Evolutionary conservation across 2,113 vertebrate species (phyloP).

Genomic region (Leuciscus idus): DNA sequence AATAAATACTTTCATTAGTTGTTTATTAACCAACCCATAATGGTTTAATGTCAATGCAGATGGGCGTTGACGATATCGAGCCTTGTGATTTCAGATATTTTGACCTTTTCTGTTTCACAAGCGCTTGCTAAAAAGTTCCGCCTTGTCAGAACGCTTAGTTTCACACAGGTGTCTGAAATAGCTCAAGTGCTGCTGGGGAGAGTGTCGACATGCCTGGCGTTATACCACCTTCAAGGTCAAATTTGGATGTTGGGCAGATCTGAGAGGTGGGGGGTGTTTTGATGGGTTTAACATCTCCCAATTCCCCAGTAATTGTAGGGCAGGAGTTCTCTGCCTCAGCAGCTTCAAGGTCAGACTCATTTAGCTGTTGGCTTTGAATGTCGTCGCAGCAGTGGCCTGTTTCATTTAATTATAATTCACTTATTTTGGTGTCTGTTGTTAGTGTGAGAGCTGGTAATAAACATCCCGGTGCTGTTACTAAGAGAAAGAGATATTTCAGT

Average conservation of each 20-base stretch:
- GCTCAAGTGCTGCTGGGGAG: neutral
- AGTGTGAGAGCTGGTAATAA: constrained; percentile 50
- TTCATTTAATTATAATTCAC: constrained; percentile 47
- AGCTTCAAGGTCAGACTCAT: constrained; percentile 56
- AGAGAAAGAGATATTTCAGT: constrained; percentile 55
- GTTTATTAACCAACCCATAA: neutral
- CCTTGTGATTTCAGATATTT: neutral
- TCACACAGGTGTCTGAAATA: constrained; percentile 19
- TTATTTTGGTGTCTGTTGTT: constrained; percentile 55
- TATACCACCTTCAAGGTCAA: constrained; percentile 48
- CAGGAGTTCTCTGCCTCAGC: constrained; percentile 35
- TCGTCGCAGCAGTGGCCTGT: constrained; percentile 49
- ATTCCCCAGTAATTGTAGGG: constrained; percentile 53
- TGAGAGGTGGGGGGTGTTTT: constrained; percentile 39
- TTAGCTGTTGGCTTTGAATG: constrained; percentile 52
- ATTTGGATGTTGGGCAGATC: constrained; percentile 39
- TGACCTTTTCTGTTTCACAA: neutral
- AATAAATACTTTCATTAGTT: neutral
- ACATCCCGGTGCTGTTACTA: constrained; percentile 51
- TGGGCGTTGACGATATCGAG: neutral
- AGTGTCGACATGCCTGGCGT: neutral
- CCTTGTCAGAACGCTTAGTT: neutral
- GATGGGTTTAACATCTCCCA: constrained; percentile 50
- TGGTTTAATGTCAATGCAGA: neutral
- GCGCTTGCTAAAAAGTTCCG: neutral